Evolutionary conservation across 2,888 invertebrate genomes (phyloP).

Genomic region (Nemotelus nigrinus): DNA sequence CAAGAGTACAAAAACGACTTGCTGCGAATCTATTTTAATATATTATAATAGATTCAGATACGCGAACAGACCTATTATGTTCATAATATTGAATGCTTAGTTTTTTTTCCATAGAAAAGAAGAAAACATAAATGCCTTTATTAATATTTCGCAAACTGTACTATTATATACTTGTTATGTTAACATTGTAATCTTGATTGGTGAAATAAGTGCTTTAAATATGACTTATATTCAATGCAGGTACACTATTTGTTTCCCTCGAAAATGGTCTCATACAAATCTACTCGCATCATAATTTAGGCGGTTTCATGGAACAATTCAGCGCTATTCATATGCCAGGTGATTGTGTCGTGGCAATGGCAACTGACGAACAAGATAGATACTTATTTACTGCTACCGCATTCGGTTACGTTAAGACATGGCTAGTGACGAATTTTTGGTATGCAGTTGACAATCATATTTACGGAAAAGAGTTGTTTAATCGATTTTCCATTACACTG

Average conservation of each 20-base stretch:
- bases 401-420: conserved; percentile 81
- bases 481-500: conserved; percentile 35
- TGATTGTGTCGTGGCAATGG: conserved; percentile 70
- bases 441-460: conserved; percentile 51
- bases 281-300: conserved; percentile 83
- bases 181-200: no score
- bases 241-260: conserved; percentile 76
- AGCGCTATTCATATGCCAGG: conserved; percentile 74
- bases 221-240: conserved; percentile 59
- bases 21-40: no score
- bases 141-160: no score
- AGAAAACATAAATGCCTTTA: no score
- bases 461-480: conserved; percentile 49
- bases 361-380: conserved; percentile 75
- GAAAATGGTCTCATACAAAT: conserved; percentile 81
- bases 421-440: conserved; percentile 78
- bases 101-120: no score
- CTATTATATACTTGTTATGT: no score
- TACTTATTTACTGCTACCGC: conserved; percentile 78
- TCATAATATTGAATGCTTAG: no score
- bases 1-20: no score
- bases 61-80: no score
- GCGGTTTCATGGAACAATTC: conserved; percentile 77
- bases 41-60: no score
- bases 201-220: no score